phyloP scores from a whole-genome alignment of 1,140 invertebrate species.

The Aphelenchoides besseyi region DNA sequence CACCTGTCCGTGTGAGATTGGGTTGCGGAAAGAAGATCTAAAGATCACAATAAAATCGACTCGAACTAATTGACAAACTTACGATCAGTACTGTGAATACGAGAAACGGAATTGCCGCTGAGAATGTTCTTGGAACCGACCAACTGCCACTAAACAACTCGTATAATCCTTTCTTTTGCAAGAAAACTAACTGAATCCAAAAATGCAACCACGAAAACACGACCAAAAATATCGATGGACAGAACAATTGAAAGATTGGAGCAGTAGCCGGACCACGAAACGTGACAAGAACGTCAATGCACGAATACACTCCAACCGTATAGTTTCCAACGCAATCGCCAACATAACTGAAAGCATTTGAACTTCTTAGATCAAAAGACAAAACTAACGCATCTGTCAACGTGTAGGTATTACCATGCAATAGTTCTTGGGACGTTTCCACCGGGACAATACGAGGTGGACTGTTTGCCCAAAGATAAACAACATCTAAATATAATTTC shows the following conservation, averaged over 20 bases:
- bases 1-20: slow-evolving; percentile 23
- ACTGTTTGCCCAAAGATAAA: slow-evolving; percentile 61
- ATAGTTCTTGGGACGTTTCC: slow-evolving; percentile 50
- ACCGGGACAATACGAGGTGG: slow-evolving; percentile 55
- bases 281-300: slow-evolving; percentile 49
- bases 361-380: too few species aligned
- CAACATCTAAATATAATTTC: too few species aligned
- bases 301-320: slow-evolving; percentile 47
- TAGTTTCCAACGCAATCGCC: slow-evolving; percentile 59
- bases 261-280: slow-evolving; percentile 32
- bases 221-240: slow-evolving; percentile 49
- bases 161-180: background rate
- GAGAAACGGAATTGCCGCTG: slow-evolving; percentile 55
- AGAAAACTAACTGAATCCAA: slow-evolving; percentile 17
- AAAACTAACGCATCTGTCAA: slow-evolving; percentile 54
- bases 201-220: slow-evolving; percentile 53
- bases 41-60: background rate
- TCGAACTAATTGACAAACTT: too few species aligned
- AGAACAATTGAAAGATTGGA: slow-evolving; percentile 37
- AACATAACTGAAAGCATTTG: slow-evolving; percentile 21
- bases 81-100: slow-evolving; percentile 54
- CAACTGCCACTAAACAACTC: slow-evolving; percentile 46
- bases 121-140: slow-evolving; percentile 58
- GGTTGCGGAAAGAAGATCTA: slow-evolving; percentile 22
- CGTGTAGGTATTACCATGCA: slow-evolving; percentile 34